These are phyloP conservation scores for Enteromius mattozi DNA, from an alignment of 2,797 vertebrate genomes.

Conservation along the genomic window DNA sequence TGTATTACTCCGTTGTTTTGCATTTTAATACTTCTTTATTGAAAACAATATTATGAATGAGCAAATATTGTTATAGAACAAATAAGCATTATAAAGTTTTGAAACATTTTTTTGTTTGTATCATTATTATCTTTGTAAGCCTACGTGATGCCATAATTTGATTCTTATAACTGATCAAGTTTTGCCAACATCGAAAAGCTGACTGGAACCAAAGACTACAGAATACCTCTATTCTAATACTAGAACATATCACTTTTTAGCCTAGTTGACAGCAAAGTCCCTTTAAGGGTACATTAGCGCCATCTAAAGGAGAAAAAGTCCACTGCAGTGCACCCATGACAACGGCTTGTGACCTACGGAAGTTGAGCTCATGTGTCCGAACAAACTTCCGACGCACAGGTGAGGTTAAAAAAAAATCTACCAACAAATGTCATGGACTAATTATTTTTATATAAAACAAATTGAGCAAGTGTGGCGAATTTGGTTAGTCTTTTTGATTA, in stretches of 20 bases:
- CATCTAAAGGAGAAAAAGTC: neutral
- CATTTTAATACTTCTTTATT: neutral
- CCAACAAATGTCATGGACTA: neutral
- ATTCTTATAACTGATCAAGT: neutral
- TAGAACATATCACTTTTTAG: neutral
- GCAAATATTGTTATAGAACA: neutral
- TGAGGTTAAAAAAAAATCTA: neutral
- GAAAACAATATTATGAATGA: no score
- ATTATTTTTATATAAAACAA: neutral
- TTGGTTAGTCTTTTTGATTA: neutral
- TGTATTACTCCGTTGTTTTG: neutral
- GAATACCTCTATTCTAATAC: no score
- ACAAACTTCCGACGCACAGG: conserved; percentile 10
- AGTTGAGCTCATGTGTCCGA: neutral
- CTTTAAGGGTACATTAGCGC: neutral
- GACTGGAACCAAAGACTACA: no score
- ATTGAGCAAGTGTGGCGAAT: neutral
- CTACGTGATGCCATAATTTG: neutral
- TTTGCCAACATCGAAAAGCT: neutral
- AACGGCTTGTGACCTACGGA: conserved; percentile 26
- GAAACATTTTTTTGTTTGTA: neutral
- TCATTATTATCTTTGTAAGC: neutral
- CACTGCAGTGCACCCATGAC: neutral
- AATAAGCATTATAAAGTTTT: neutral
- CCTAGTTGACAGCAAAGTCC: neutral